Evolutionary conservation across 1,140 invertebrate species (phyloP).

Genomic region (Bombus pyrosoma): DNA sequence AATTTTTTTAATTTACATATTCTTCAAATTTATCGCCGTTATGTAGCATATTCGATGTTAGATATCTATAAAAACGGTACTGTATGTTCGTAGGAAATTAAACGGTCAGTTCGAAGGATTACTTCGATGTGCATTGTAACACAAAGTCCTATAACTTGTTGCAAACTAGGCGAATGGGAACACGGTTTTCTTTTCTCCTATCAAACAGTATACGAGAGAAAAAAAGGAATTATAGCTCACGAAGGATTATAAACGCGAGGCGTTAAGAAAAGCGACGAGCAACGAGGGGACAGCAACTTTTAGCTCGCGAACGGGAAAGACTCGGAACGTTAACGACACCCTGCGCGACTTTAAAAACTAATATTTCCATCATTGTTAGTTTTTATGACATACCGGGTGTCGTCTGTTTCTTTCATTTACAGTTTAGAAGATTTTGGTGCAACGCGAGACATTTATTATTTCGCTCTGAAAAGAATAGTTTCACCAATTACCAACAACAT

Average conservation of each 20-base stretch:
- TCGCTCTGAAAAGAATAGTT: not conserved
- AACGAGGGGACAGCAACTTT: conserved; percentile 58
- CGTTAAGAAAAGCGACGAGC: conserved; percentile 61
- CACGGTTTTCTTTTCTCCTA: conserved; percentile 28
- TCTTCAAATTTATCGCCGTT: not conserved
- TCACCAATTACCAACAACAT: not conserved
- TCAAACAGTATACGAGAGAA: conserved; percentile 17
- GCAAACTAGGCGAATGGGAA: conserved; percentile 22
- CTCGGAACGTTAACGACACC: conserved; percentile 76
- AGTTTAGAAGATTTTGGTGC: conserved; percentile 25
- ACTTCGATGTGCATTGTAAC: not conserved
- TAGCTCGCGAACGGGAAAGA: conserved; percentile 49
- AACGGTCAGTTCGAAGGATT: not conserved
- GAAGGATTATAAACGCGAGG: conserved; percentile 39
- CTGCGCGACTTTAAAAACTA: conserved; percentile 78
- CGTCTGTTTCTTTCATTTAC: conserved; percentile 57
- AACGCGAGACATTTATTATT: not conserved
- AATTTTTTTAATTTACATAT: not conserved
- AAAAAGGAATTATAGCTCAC: conserved; percentile 45
- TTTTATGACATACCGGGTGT: conserved; percentile 71
- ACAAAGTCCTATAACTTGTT: not conserved
- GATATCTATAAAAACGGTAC: not conserved
- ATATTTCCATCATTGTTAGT: conserved; percentile 81
- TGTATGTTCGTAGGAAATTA: not conserved
- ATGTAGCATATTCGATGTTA: not conserved